Base-by-base conservation (phyloP, 2,888 invertebrate genomes). In the Tetranychus truncatus region DNA sequence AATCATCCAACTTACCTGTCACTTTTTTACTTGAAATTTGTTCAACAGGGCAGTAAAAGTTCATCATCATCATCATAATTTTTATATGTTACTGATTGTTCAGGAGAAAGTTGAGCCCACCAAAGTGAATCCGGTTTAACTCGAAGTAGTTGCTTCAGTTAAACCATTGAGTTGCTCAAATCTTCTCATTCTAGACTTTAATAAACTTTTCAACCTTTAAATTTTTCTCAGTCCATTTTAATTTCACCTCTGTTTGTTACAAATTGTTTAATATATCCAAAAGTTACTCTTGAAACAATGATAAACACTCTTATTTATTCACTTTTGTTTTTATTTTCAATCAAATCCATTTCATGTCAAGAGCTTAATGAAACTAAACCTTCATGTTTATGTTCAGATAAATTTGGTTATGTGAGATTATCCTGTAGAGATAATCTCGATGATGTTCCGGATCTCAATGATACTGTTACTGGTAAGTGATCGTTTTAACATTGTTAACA, bases 381-480 rank as follows among this genome's bases (percentile, higher is more conserved):
- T 20, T 69, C 69, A 20, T 69, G 69, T 20, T 69, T 69, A 21
- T 69, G 69, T 69, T 24, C 69, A 20, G 34, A 69, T 24, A 69
- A 69, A 69, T 69, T 24, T 21, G 69, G 34, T 69, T 24, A 24
- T 21, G 34, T 69, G 69, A 69, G 69, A 5, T 20, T 69, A 21
- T 69, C 69, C 20, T 69, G 69, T 24, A n/a, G 69, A 20, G 69
- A 69, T 69, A 24, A 11, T 69, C 69, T 69, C 21, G 69, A 69
- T 24, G 69, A 69, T 24, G 34, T 69, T 21, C 34, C 69, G 20
- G 20, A 20, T 24, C 21, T 69, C 5, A 69, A 69, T 69, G 69
- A 69, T 6, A 69, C 69, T 20, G 11, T 69, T 20, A 69, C 69
- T 21, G 69, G 69, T 69, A 69, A 69, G 69, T 69, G 34, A 34